phyloP scores from a whole-genome alignment of 2,113 vertebrate genomes.

The Ammodytes dubius region DNA sequence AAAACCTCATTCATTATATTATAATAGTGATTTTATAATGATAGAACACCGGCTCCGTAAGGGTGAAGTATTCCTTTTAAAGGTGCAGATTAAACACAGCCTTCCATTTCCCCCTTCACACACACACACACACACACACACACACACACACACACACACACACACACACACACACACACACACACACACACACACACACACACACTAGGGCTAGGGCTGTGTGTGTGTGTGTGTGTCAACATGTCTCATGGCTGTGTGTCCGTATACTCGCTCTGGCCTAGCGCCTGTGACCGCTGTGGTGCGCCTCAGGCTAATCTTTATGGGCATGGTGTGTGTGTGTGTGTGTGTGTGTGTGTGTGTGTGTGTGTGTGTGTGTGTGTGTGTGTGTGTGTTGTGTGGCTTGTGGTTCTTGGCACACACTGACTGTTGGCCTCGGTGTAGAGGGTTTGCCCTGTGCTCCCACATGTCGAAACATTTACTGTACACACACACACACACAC shows the following conservation, averaged over 20 bases:
- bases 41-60: too few species aligned
- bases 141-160: too few species aligned
- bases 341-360: constrained; percentile 27
- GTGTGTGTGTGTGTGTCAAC: not conserved
- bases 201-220: too few species aligned
- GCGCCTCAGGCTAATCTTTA: constrained; percentile 23
- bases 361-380: constrained; percentile 32
- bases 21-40: too few species aligned
- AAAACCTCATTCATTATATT: too few species aligned
- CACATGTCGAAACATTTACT: not conserved
- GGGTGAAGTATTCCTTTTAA: too few species aligned
- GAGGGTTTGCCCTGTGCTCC: constrained; percentile 3
- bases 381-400: constrained; percentile 41
- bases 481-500: not conserved
- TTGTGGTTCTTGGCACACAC: constrained; percentile 46
- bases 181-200: too few species aligned
- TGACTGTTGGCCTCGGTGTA: constrained; percentile 11
- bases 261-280: constrained; percentile 9
- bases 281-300: constrained; percentile 17
- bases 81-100: not conserved
- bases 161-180: too few species aligned
- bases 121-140: too few species aligned
- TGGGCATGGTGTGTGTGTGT: constrained; percentile 34
- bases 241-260: constrained; percentile 14
- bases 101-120: not conserved